Conservation (phyloP, 2,797 vertebrate species). For the Etheostoma perlongum region DNA sequence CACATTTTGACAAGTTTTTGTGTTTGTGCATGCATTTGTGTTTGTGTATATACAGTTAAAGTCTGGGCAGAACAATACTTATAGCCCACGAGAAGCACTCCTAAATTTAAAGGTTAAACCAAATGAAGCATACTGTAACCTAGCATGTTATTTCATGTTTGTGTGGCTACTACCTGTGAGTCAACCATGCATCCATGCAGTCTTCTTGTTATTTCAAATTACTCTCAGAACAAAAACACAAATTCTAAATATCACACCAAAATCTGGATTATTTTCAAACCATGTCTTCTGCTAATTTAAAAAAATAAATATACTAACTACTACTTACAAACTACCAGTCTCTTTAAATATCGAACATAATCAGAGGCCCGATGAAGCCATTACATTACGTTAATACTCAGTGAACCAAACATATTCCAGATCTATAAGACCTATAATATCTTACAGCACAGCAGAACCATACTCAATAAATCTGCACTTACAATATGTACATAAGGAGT, state of each 20-base stretch:
- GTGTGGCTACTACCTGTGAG: conserved; percentile 18
- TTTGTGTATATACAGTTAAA: background rate
- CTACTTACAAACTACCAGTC: conserved; percentile 53
- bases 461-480: conserved; percentile 76
- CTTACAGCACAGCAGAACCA: conserved; percentile 76
- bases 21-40: background rate
- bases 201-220: conserved; percentile 7
- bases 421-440: conserved; percentile 89
- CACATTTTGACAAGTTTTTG: background rate
- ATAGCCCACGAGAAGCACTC: background rate
- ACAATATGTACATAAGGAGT: conserved; percentile 66
- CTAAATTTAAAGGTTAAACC: background rate
- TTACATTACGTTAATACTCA: conserved; percentile 49
- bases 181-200: background rate
- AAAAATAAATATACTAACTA: conserved; percentile 77
- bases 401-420: conserved; percentile 73
- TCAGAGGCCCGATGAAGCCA: conserved; percentile 62
- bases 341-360: conserved; percentile 79
- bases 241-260: conserved; percentile 31
- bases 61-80: background rate
- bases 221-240: conserved; percentile 16
- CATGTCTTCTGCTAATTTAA: conserved; percentile 32
- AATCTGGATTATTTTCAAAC: conserved; percentile 26
- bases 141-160: background rate
- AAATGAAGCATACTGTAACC: background rate